Base-by-base conservation (phyloP, 1,140 invertebrate genomes). In the Zaprionus lachaisei region DNA sequence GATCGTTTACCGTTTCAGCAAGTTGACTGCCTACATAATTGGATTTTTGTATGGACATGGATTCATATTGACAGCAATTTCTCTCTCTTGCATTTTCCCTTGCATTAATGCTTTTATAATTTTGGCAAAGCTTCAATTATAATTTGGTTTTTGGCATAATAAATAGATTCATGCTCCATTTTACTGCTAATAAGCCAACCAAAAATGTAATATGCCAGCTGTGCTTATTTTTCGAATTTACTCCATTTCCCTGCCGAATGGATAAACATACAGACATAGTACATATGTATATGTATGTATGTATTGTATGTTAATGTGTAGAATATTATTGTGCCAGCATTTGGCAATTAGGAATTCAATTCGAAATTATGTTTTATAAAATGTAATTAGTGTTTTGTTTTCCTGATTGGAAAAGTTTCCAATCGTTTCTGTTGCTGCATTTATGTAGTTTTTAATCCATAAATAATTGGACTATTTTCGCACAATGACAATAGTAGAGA, bases 341-440 rank as follows among this genome's bases (percentile, higher is more conserved):
- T 76, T 76, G 78, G 49, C 78, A 89, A 87, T 87, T 87, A 89
- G 28, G 83, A 81, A 87, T 87, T 84, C 84, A 79, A 84, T 84
- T 81, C 54, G 20, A 12, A 79, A 84, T 47, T 47, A 81, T 80
- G 79, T 81, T 84, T 79, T 81, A 71, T 79, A 72, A 87, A 89
- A 89, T 79, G 81, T 68, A 87, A 87, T 87, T 89, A 81, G 84
- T 74, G 67, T 84, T 83, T 81, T 84, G 84, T 80, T 79, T 69
- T 83, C 72, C 71, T 84, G 79, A 84, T 81, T 84, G 81, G 68
- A 71, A 76, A 63, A 49, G 66, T 69, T 72, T 80, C 65, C 56
- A 51, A 41, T 22, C 14, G 49, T 67, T 62, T 67, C 47, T 22
- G 34, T 15, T 38, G 14, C 56, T 44, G 12, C 28, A 64, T 24